phyloP scores from a whole-genome alignment of 2,797 vertebrate species.

The Gobionotothen gibberifrons region DNA sequence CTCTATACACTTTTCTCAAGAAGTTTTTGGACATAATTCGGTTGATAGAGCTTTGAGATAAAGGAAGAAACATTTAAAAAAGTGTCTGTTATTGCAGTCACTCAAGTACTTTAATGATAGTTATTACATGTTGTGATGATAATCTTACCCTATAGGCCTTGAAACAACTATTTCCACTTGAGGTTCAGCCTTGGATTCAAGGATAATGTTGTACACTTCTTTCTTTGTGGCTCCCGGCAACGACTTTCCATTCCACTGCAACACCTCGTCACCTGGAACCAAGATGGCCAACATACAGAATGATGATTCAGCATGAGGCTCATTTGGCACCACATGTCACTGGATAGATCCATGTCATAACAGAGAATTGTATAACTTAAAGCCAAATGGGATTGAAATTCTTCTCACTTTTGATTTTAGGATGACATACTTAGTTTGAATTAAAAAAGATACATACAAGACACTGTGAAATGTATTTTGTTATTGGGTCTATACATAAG shows the following conservation, averaged over 20 bases:
- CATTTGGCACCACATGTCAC: background rate
- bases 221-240: slow-evolving; percentile 98
- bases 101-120: slow-evolving; percentile 6
- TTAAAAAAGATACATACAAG: too few relatives aligned
- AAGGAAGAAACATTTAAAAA: slow-evolving; percentile 76
- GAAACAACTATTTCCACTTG: slow-evolving; percentile 99
- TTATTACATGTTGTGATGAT: background rate
- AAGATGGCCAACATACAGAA: slow-evolving; percentile 61
- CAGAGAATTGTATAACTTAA: background rate
- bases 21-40: slow-evolving; percentile 89
- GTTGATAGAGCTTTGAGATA: slow-evolving; percentile 86
- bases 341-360: background rate
- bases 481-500: too few relatives aligned
- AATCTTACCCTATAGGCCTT: slow-evolving; percentile 95
- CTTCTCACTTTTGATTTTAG: background rate
- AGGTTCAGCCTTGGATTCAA: slow-evolving; percentile 98
- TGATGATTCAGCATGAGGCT: slow-evolving; percentile 18
- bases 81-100: slow-evolving; percentile 39
- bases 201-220: slow-evolving; percentile 99
- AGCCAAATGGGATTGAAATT: background rate
- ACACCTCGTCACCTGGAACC: slow-evolving; percentile 94
- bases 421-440: too few relatives aligned
- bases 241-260: slow-evolving; percentile 98
- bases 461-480: too few relatives aligned
- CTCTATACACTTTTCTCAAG: slow-evolving; percentile 92